Percentiles rank a stretch among this genome's conserved stretches.
phyloP scores from a whole-genome alignment of 1,140 invertebrate genomes.

The Macrocentrus cingulum region DNA sequence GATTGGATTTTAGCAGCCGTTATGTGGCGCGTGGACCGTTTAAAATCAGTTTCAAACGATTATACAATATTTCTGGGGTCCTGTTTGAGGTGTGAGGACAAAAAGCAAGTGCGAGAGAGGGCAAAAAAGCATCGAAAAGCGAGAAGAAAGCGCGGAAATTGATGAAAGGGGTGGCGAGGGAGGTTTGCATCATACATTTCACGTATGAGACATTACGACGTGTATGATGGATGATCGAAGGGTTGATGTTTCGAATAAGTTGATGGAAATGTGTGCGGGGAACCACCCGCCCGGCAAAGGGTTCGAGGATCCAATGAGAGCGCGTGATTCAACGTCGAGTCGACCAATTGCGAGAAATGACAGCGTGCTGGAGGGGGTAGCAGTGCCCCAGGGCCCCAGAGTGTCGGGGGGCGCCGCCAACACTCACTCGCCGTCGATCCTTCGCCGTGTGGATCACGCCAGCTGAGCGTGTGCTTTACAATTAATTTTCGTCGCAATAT shows the following conservation, averaged over 20 bases:
- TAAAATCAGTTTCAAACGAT: conserved; percentile 44
- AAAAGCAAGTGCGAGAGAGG: conserved; percentile 8
- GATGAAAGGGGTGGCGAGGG: background rate
- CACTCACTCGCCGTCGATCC: conserved; percentile 51
- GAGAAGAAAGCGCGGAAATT: background rate
- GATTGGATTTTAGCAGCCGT: conserved; percentile 52
- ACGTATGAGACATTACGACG: background rate
- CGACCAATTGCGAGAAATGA: background rate
- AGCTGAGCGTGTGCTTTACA: too few species aligned
- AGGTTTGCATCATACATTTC: background rate
- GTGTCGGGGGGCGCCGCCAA: conserved; percentile 34
- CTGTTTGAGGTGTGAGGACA: conserved; percentile 22
- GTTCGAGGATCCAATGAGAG: conserved; percentile 40
- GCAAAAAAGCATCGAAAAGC: background rate
- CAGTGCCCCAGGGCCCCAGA: conserved; percentile 43
- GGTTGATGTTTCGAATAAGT: background rate
- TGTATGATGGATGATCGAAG: background rate
- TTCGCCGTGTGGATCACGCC: conserved; percentile 37
- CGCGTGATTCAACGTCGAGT: background rate
- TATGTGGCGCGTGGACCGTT: conserved; percentile 28
- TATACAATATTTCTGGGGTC: conserved; percentile 33
- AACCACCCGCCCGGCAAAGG: conserved; percentile 32
- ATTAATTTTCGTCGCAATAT: too few species aligned
- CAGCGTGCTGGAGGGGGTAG: conserved; percentile 39
- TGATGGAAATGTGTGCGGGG: background rate